Base-by-base conservation (phyloP, 2,797 vertebrate species). In the Pangasius sanitwongsei region DNA sequence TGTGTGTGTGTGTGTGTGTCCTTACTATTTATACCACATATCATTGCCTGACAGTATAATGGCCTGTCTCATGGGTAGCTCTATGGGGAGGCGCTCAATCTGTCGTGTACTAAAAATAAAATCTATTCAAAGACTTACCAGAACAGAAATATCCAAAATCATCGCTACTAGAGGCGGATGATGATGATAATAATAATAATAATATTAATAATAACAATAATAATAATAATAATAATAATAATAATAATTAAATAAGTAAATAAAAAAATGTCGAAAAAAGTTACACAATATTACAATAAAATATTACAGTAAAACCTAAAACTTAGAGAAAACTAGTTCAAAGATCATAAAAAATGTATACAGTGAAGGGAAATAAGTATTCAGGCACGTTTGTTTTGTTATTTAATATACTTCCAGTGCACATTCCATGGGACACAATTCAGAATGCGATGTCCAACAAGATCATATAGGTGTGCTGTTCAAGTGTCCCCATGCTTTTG, bases 1-100 rank as follows among this genome's bases (percentile, higher is more conserved):
- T 55, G 72, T 20, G 63, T 28, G 20, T 61, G 59, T 61, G 65
- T 72, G 78, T 31, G 80, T 61, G 75, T 69, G 63, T 65, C 37
- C 25, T 1, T 8, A 6, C 59, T 83, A 44, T 83, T 55, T 55
- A 57, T 86, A 84, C 65, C 53, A 44, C 83, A 61, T 87, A 78
- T 59, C 20, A 83, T 69, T 50, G 9, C 31, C 91, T 93, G 93
- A 94, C 91, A 92, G 89, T 87, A 92, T 94, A 94, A 94, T 94
- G 55, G 41, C n/a, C 37, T 90, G 91, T 84, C 88, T 82, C 87
- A 91, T 53, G 88, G 7, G 61, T 67, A 50, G 61, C 69, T 86
- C 84, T 34, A 63, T 87, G 89, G 89, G 82, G 89, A 90, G 86
- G 88, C 83, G 88, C 88, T 90, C 92, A 65, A 90, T 93, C 82